Evolutionary conservation across 2,888 invertebrate species (phyloP), one percentile per base, ranked within the genome.

Genomic region (Mythimna vitellina): DNA sequence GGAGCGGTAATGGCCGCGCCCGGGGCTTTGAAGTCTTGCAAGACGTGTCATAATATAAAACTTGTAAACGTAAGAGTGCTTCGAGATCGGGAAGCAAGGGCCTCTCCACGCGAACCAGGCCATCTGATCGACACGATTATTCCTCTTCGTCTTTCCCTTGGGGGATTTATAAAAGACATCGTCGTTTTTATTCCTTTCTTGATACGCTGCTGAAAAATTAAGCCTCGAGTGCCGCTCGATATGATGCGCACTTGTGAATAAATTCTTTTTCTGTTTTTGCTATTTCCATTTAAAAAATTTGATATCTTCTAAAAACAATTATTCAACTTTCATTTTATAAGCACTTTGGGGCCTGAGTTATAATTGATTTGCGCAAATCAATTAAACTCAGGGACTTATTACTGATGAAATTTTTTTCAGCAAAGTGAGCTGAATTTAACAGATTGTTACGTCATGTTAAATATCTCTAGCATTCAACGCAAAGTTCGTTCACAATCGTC

Each of bases 41-140:
- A 89, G 86, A 86, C 90, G 89, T 89, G 89, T 87, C 89, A 79
- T 90, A 89, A 88, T 89, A 89, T 87, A 88, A 88, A 89, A 89
- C 84, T 90, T 86, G 82, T 85, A 79, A 81, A 80, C 71, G 71
- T 68, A 82, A 77, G 86, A 92, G 91, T 83, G 87, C 83, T 90
- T 81, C 84, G 84, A 87, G 89, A 85, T 84, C 84, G 69, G 66
- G 79, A 78, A 85, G 87, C 84, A 86, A 91, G 90, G 60, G 88
- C 86, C 92, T 84, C 92, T 92, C 76, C 76, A 76, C 80, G 75
- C 71, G 85, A 93, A 92, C 89, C 91, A 89, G 93, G 92, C 85
- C 92, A 90, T 91, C 90, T 86, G 89, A 92, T 91, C 88, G 87
- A 87, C 86, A 83, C 86, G 84, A 87, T 87, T 87, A 88, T 83